Base-by-base conservation (phyloP, 2,797 vertebrate species). In the Chaenodraco wilsoni region DNA sequence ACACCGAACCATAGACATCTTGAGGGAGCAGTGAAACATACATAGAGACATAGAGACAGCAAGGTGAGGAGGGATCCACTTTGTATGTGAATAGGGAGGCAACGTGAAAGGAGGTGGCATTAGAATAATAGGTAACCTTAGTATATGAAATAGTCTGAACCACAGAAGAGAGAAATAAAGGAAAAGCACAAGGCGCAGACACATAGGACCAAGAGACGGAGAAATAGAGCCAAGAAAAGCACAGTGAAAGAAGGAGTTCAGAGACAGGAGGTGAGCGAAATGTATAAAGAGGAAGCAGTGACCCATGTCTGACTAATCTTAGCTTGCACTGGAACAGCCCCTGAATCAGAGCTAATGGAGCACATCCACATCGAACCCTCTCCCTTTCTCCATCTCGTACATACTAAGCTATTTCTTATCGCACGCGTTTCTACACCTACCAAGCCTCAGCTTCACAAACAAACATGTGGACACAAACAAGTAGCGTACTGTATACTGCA, bases 261-360 rank as follows among this genome's bases (percentile, higher is more conserved):
- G 44, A 70, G 72, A 40, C 11, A 15, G 56, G 59, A 68, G 60
- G 79, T 78, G 69, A 78, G 72, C 72, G 75, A 72, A 78, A 70
- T 43, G 65, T 82, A 66, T 58, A 58, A 72, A 85, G 69, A 68
- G 75, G 79, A 86, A 72, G 66, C 81, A 69, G 51, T 89, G 87
- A 90, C 84, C 85, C 73, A 72, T 79, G 81, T 75, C 83, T 82
- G 75, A 87, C 74, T 83, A 83, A 85, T 83, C 59, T 72, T 57
- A 74, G 68, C 59, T 64, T 52, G 55, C 66, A 74, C 59, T 65
- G 41, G 59, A 81, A 72, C 66, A 62, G 64, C 50, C 81, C 87
- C 79, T 87, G 79, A 83, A 86, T 75, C 65, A 65, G 51, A 83
- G 85, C 74, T 86, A 87, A 91, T 82, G 59, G 81, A 87, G 64